Evolutionary conservation across 2,113 vertebrate genomes (phyloP), one percentile per base, ranked within the genome.

Genomic region (Candoia aspera): DNA sequence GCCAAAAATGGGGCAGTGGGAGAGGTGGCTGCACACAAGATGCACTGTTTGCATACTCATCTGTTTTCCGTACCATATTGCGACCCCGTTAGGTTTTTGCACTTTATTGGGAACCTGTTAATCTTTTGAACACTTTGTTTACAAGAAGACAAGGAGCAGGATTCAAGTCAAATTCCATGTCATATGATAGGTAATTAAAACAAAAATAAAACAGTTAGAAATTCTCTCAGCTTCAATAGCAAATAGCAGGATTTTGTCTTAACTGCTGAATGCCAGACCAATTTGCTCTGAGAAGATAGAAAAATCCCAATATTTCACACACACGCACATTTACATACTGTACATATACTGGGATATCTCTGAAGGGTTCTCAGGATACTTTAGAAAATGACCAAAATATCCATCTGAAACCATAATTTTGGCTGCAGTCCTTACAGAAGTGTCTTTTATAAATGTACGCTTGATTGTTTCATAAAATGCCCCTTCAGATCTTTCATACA

Each of bases 221-320:
- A 96, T 92, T 95, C 90, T 0, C 94, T 93, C 91, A 62, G 92
- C 91, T 93, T 42, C 93, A 93, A 92, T 92, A 94, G 93, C 94
- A 95, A 94, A 94, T 91, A 96, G 95, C 92, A 92, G 53, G 79
- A 87, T 92, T 95, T 96, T 95, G 92, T 94, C 95, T 95, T 95
- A 95, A 84, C 96, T 24, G 94, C 95, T 91, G 94, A 96, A 95
- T 89, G 88, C 57, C 92, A 92, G 91, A 92, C 92, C 95, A 94
- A 95, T 96, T 95, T 90, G 49, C 6, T 49, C 49, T 95, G 94
- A 95, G 95, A 95, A 94, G 94, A 95, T 95, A 95, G 95, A 95
- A 95, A 96, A 96, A 94, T 95, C 95, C 95, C 94, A 95, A 92
- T 92, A 96, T 95, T 49, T 49, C 49, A 49, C 49, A 49, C 49